phyloP scores from a whole-genome alignment of 30 jellyfish, hydroid and myxozoan species.

The Mastigias papua region DNA sequence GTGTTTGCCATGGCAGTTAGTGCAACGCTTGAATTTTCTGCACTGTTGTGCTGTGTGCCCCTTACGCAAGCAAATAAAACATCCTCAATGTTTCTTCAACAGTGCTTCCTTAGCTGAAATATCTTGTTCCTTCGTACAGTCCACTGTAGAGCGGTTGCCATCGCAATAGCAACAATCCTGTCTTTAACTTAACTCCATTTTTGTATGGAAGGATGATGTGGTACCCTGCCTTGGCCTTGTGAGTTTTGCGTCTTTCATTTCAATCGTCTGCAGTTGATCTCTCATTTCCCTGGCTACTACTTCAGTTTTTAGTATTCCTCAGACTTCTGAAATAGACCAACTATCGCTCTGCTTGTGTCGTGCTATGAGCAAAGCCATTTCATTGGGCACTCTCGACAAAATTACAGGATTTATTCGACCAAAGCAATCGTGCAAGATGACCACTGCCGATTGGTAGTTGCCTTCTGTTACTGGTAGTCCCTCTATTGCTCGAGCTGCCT shows the following conservation, averaged over 20 bases:
- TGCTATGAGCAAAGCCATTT: conserved; percentile 45
- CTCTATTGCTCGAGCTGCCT: background rate
- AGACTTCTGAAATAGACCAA: conserved; percentile 65
- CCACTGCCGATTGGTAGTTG: background rate
- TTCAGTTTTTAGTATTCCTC: conserved; percentile 51
- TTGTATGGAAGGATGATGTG: background rate
- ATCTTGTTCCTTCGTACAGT: background rate
- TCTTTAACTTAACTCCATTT: background rate
- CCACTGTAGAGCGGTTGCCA: background rate
- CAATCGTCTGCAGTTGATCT: background rate
- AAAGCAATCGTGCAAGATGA: background rate
- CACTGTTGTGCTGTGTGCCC: no score
- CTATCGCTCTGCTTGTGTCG: conserved; percentile 44
- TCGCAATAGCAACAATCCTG: background rate
- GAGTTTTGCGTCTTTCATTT: background rate
- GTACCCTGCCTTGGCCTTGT: background rate
- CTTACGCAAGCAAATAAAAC: no score
- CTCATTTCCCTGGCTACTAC: conserved; percentile 71
- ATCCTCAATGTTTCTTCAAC: no score
- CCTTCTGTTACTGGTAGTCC: background rate
- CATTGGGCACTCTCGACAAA: conserved; percentile 57
- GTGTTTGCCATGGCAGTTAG: background rate
- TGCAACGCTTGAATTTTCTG: background rate
- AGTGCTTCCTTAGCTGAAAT: background rate
- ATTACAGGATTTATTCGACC: conserved; percentile 69